A percentile compares a stretch with the other conserved stretches of the same genome.
These are phyloP conservation scores for Myrmophylax atrothorax DNA, from an alignment of 2,113 vertebrate genomes.

Conservation along the genomic window DNA sequence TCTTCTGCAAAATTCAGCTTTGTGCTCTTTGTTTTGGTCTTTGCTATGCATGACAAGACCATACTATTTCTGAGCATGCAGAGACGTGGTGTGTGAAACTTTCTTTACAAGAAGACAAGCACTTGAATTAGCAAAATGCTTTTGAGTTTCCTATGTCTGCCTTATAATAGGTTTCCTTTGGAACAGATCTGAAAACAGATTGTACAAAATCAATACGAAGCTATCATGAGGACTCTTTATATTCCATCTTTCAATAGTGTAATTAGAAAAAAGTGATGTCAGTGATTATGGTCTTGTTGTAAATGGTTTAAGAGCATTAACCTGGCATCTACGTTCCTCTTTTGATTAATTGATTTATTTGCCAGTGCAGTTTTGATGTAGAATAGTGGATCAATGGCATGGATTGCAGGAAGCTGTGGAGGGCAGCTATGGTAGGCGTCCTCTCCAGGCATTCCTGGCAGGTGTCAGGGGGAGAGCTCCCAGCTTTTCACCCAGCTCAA, in stretches of 20 bases:
- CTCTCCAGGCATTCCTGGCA: not conserved
- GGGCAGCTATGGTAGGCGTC: not conserved
- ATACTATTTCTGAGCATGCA: not conserved
- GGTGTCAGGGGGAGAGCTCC: not conserved
- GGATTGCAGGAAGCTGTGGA: not conserved
- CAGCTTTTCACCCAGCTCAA: fast-evolving
- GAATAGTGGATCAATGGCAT: not conserved
- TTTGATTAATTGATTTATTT: not conserved
- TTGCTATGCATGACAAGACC: not conserved
- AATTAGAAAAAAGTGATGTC: not conserved
- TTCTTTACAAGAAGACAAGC: not conserved
- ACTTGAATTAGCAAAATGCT: not conserved
- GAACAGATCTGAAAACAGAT: not conserved
- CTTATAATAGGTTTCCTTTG: not conserved
- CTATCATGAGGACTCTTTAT: not conserved
- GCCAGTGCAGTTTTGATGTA: not conserved
- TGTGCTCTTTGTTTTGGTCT: not conserved
- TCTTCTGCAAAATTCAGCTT: not conserved
- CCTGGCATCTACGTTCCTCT: not conserved
- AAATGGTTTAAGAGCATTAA: not conserved
- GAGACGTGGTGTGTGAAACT: not conserved
- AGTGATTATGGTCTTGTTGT: not conserved
- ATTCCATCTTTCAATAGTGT: not conserved
- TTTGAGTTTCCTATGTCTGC: not conserved
- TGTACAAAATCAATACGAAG: not conserved